Percentiles rank a stretch among this genome's conserved stretches.
These are phyloP conservation scores for Ptyas mucosa DNA, from an alignment of 2,113 vertebrate species.

Conservation along the genomic window DNA sequence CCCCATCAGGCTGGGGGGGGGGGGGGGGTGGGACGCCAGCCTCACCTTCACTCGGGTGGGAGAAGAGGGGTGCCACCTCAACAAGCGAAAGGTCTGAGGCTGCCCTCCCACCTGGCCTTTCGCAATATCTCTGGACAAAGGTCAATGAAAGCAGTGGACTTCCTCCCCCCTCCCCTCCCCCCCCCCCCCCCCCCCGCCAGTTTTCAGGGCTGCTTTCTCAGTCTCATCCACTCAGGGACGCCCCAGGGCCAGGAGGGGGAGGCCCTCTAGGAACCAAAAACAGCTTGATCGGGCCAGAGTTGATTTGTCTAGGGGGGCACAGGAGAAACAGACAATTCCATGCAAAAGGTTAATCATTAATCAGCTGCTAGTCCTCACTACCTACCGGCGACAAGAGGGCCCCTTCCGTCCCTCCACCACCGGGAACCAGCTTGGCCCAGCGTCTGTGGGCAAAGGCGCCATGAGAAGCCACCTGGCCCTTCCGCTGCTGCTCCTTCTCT, in stretches of 20 bases:
- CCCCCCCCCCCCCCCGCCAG: too few species aligned
- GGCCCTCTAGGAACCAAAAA: conserved; percentile 14
- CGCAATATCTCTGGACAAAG: conserved; percentile 21
- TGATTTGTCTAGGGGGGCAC: conserved; percentile 26
- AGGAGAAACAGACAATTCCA: conserved; percentile 7
- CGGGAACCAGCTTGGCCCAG: conserved; percentile 35
- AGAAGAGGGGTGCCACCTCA: background rate
- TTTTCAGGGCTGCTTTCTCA: conserved; percentile 36
- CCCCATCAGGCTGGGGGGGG: background rate
- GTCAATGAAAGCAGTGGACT: conserved; percentile 18
- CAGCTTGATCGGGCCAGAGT: background rate
- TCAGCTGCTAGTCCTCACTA: conserved; percentile 41
- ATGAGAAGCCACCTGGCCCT: conserved; percentile 62
- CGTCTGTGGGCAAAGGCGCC: conserved; percentile 21
- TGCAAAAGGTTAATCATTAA: conserved; percentile 75
- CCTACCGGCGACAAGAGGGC: conserved; percentile 38
- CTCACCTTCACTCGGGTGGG: background rate
- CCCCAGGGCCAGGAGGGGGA: too few species aligned
- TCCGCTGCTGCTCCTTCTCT: conserved; percentile 55
- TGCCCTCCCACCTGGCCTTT: conserved; percentile 7
- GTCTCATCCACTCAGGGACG: background rate
- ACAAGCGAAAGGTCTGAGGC: conserved; percentile 26
- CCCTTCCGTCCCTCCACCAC: conserved; percentile 48
- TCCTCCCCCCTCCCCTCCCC: background rate
- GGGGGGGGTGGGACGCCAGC: background rate